These are phyloP conservation scores for Bombus fervidus DNA, from an alignment of 1,140 invertebrate species.

Conservation along the genomic window DNA sequence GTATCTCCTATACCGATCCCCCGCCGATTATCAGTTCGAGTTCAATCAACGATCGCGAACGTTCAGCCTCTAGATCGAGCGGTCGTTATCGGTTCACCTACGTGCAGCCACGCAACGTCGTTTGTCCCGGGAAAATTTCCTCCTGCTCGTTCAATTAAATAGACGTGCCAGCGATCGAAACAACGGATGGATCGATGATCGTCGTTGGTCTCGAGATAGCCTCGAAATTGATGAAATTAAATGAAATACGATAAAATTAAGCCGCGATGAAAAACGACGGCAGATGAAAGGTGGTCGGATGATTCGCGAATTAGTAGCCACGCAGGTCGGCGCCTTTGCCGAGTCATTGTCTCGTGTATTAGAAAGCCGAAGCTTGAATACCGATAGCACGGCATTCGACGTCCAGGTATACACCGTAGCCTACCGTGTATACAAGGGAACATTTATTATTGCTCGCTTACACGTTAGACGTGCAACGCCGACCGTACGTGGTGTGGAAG, in stretches of 20 bases:
- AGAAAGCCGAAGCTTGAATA: slow-evolving; percentile 70
- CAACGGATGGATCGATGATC: not conserved
- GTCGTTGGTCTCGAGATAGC: not conserved
- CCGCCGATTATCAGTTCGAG: slow-evolving; percentile 45
- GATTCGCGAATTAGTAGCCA: slow-evolving; percentile 23
- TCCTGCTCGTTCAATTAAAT: slow-evolving; percentile 22
- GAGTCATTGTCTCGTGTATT: slow-evolving; percentile 62
- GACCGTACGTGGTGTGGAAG: not conserved
- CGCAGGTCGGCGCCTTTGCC: slow-evolving; percentile 49
- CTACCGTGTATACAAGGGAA: slow-evolving; percentile 56
- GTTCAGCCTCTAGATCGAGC: not conserved
- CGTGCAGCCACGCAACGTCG: slow-evolving; percentile 11
- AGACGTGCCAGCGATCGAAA: not conserved
- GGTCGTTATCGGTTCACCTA: slow-evolving; percentile 34
- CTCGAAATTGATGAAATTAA: slow-evolving; percentile 6
- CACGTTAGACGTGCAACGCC: slow-evolving; percentile 29
- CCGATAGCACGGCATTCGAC: slow-evolving; percentile 54
- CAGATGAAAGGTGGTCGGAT: not conserved
- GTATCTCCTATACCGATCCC: slow-evolving; percentile 43
- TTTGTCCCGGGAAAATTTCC: not conserved
- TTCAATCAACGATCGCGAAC: slow-evolving; percentile 20
- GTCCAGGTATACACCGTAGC: slow-evolving; percentile 29
- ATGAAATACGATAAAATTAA: not conserved
- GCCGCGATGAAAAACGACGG: not conserved
- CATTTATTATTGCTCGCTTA: slow-evolving; percentile 69